Base-by-base conservation (phyloP, 2,888 invertebrate genomes). In the Acanthosepion pharaonis region DNA sequence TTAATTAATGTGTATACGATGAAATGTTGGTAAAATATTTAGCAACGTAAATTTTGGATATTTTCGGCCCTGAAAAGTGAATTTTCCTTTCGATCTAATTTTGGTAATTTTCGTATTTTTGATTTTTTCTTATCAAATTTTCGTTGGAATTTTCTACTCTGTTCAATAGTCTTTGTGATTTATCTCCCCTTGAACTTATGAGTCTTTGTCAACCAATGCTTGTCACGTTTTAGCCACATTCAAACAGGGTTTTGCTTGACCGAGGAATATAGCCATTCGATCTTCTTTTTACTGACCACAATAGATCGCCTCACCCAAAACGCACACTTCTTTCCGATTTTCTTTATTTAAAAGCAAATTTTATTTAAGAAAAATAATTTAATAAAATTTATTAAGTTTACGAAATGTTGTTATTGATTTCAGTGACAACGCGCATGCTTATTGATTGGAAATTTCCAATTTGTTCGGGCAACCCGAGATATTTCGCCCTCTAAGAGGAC, bases 161-260 rank as follows among this genome's bases (percentile, higher is more conserved):
- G n/a, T 93, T n/a, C 51, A 49, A 93, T 93, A 93, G 93, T 93
- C 93, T 93, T n/a, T 93, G 51, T 93, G 93, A 93, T 93, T 93
- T 93, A 93, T 93, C 93, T 93, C 93, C 93, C 93, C 93, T 93
- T 93, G 92, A 93, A 93, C 93, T 25, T 93, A 49, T 93, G 51
- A 93, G 93, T 28, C 53, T 51, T 93, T 93, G 92, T 92, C 51
- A 49, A 49, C 48, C 11, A n/a, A 15, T 9, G 93, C 53, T 93
- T n/a, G n/a, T 33, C 51, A n/a, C 53, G 28, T 49, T 93, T 93
- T 93, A 49, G 49, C 93, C 93, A 93, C 53, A n/a, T 93, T 53
- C 49, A 92, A 92, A 28, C n/a, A 18, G 51, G 51, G 93, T 93
- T 93, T n/a, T 93, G 93, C 93, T 93, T 93, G 93, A 93, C 93